Evolutionary conservation across 2,113 vertebrate genomes (phyloP).

Genomic region (Oncorhynchus gorbuscha): DNA sequence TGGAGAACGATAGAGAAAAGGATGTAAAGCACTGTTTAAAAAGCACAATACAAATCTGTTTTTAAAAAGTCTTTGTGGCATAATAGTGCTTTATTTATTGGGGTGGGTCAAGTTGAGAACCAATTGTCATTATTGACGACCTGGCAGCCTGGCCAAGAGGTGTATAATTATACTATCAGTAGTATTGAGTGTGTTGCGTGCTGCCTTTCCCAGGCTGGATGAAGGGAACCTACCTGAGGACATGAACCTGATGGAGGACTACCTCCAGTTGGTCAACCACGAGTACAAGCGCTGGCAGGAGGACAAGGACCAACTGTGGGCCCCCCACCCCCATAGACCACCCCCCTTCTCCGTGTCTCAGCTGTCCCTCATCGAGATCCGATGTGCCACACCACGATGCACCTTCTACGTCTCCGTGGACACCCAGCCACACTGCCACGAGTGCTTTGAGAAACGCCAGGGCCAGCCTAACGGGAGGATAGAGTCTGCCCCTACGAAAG

Average conservation of each 20-base stretch:
- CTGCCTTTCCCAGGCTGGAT: conserved; percentile 79
- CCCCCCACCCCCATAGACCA: conserved; percentile 76
- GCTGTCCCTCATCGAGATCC: conserved; percentile 94
- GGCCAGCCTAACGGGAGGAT: conserved; percentile 66
- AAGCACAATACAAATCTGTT: background rate
- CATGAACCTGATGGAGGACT: conserved; percentile 96
- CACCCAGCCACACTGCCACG: conserved; percentile 93
- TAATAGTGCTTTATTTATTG: background rate
- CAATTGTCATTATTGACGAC: no score
- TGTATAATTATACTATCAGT: background rate
- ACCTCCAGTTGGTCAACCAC: conserved; percentile 93
- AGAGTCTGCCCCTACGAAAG: conserved; percentile 63
- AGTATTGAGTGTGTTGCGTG: background rate
- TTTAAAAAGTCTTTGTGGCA: background rate
- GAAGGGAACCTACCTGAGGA: conserved; percentile 95
- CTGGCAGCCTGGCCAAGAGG: no score
- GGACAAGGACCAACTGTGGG: conserved; percentile 77
- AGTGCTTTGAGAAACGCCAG: conserved; percentile 87
- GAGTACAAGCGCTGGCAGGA: conserved; percentile 98
- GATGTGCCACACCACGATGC: conserved; percentile 91
- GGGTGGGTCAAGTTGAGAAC: no score
- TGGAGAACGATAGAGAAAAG: background rate
- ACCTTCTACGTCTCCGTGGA: conserved; percentile 96
- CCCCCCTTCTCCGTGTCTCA: conserved; percentile 84
- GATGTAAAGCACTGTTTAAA: background rate